These are phyloP conservation scores for Thecophora atra DNA, from an alignment of 2,888 invertebrate genomes.

Conservation along the genomic window DNA sequence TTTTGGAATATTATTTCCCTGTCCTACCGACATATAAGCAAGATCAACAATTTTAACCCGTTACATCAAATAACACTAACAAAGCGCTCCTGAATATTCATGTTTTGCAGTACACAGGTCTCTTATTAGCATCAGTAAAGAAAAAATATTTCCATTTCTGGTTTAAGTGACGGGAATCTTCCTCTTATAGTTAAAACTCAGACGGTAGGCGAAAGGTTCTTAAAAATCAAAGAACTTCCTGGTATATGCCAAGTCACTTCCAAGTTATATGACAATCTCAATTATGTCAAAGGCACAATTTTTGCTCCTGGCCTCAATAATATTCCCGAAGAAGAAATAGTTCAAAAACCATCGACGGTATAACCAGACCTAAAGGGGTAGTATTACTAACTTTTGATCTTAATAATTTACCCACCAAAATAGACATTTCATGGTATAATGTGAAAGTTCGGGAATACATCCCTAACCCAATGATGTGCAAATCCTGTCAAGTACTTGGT, in stretches of 20 bases:
- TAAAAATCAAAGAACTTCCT: no score
- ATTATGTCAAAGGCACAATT: slow-evolving; percentile 27
- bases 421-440: slow-evolving; percentile 34
- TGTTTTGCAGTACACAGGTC: slow-evolving; percentile 15
- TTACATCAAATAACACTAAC: background rate
- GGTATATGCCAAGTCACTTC: no score
- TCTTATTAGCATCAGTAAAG: background rate
- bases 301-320: slow-evolving; percentile 32
- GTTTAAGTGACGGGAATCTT: slow-evolving; percentile 20
- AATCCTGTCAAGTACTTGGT: no score
- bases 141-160: background rate
- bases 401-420: background rate
- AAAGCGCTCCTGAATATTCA: slow-evolving; percentile 13
- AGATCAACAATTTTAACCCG: background rate
- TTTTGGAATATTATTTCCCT: background rate
- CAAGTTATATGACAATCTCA: no score
- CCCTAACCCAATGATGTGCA: no score
- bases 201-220: no score
- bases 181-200: slow-evolving; percentile 1
- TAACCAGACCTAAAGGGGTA: slow-evolving; percentile 1
- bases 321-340: slow-evolving; percentile 33
- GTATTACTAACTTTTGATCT: slow-evolving; percentile 11
- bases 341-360: slow-evolving; percentile 16
- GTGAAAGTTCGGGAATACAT: no score
- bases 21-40: background rate